These are phyloP conservation scores for Camponotus fellah DNA, from an alignment of 2,888 invertebrate species.

Conservation along the genomic window DNA sequence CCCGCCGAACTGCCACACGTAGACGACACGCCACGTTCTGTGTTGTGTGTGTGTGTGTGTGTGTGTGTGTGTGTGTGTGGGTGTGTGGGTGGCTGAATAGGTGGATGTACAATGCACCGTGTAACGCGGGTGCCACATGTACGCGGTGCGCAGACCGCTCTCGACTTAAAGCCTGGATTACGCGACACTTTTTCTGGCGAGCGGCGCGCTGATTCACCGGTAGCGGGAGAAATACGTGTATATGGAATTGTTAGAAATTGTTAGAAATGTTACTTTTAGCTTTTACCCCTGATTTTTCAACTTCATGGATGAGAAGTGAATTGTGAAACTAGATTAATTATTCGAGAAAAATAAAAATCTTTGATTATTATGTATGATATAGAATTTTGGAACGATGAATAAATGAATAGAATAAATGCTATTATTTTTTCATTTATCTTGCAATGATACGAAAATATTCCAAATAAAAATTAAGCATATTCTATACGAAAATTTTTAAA, in stretches of 20 bases:
- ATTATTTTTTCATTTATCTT: background rate
- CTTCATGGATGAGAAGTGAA: no score
- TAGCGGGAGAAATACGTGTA: background rate
- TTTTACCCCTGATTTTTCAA: background rate
- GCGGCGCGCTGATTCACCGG: conserved; percentile 39
- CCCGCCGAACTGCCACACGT: conserved; percentile 48
- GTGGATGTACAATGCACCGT: conserved; percentile 50
- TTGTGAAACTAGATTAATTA: background rate
- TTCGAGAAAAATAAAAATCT: background rate
- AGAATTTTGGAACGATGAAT: background rate
- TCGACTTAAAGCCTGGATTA: conserved; percentile 55
- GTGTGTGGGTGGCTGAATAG: background rate
- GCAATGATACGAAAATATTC: background rate
- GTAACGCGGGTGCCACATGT: conserved; percentile 48
- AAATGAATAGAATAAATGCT: background rate
- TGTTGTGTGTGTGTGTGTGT: background rate
- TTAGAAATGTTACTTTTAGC: background rate
- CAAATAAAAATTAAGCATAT: background rate
- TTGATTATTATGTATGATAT: background rate
- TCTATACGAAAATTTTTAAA: background rate
- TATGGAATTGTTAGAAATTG: conserved; percentile 14
- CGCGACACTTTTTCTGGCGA: conserved; percentile 49
- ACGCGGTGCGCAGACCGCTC: conserved; percentile 37
- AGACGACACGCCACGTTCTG: conserved; percentile 35
- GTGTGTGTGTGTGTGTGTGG: background rate